Percentiles rank a stretch among this genome's conserved stretches.
phyloP scores from a whole-genome alignment of 1,140 invertebrate species.

The Pseudachorutes palmiensis region DNA sequence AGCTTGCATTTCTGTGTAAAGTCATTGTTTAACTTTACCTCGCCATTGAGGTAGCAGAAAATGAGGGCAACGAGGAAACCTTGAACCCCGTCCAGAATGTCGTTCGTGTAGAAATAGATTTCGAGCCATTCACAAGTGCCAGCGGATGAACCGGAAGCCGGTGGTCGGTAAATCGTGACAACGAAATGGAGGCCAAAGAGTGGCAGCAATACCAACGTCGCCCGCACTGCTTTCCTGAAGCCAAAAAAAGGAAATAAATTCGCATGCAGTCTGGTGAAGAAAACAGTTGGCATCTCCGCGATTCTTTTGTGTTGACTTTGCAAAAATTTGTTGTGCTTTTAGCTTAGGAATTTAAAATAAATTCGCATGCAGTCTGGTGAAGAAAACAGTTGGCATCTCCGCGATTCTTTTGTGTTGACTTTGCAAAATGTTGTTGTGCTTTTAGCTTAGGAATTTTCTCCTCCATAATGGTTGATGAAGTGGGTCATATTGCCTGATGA shows the following conservation, averaged over 20 bases:
- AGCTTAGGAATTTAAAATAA: no score
- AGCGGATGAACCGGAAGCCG: slow-evolving; percentile 11
- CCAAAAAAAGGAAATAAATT: neutral
- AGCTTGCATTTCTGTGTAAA: neutral
- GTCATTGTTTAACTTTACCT: slow-evolving; percentile 41
- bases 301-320: no score
- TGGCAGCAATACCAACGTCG: slow-evolving; percentile 51
- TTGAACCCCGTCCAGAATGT: slow-evolving; percentile 46
- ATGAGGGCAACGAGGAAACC: slow-evolving; percentile 46
- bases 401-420: no score
- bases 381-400: no score
- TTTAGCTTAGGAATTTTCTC: no score
- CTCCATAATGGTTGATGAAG: no score
- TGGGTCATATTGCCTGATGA: no score
- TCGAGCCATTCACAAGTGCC: slow-evolving; percentile 42
- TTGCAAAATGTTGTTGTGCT: no score
- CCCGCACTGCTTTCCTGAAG: slow-evolving; percentile 50
- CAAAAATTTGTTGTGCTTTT: no score
- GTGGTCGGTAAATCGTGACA: slow-evolving; percentile 49
- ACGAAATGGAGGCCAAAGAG: slow-evolving; percentile 53
- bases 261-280: no score
- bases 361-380: neutral
- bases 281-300: no score
- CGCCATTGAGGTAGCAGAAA: slow-evolving; percentile 50
- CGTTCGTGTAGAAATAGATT: slow-evolving; percentile 43